Evolutionary conservation across 2,888 invertebrate species (phyloP), one percentile per base, ranked within the genome.

Genomic region (Apotomis capreana): DNA sequence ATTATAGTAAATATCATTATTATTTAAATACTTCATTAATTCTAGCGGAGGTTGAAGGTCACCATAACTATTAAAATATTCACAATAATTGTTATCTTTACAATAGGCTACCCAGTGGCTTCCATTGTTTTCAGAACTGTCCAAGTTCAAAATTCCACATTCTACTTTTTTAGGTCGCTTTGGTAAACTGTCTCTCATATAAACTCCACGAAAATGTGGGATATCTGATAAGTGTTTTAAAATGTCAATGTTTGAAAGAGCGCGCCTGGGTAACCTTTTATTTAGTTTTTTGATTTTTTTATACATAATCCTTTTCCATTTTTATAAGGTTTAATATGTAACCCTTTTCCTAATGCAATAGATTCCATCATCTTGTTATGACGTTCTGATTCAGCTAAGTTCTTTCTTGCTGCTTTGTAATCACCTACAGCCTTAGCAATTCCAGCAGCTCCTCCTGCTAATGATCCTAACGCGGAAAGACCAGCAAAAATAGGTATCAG

Each of bases 401-500:
- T 57, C 8, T 5, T 57, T 77, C 79, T 77, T 5, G 83, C 83
- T 59, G 71, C 74, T 71, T 81, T 83, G 2, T 82, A 78, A 67
- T 84, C 76, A 70, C 82, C 69, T 0, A 75, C 62, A n/a, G 61
- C 52, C 83, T 84, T 86, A 3, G 79, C 80, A 46, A 87, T 79
- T 61, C 81, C 81, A 12, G 84, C 79, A 36, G 82, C 82, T 10
- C 84, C 84, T 54, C 84, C 84, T 5, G 80, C 78, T 65, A 86
- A 70, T 13, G 81, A 78, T 1, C 84, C 86, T 26, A 80, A 36
- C n/a, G 85, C 84, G 10, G 78, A 76, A 13, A 86, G 69, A 37
- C 82, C 82, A 0, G 84, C 82, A 78, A 86, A 83, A 59, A 13
- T 55, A 26, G 55, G 55, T 26, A 55, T 55, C 55, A 55, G 26